Percentiles rank a stretch among this genome's conserved stretches.
phyloP scores from a whole-genome alignment of 2,797 vertebrate genomes.

The Acomys russatus region DNA sequence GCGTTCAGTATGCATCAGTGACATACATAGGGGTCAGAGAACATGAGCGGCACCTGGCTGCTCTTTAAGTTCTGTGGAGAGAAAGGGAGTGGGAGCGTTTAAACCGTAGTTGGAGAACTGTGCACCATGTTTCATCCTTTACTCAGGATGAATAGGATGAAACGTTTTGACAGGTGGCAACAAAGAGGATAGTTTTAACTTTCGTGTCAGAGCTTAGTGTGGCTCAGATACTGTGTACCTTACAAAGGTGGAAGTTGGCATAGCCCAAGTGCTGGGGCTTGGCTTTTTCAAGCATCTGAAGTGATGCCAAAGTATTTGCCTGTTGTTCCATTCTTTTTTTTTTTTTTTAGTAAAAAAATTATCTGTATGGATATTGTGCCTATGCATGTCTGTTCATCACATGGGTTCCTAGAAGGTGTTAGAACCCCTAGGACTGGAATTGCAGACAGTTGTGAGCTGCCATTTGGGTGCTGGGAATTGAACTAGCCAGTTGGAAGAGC shows the following conservation, averaged over 20 bases:
- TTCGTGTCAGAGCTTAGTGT: constrained; percentile 32
- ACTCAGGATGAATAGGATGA: constrained; percentile 22
- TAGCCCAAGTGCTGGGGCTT: not conserved
- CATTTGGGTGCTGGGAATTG: not conserved
- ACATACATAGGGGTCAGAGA: constrained; percentile 1
- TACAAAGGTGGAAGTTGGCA: not conserved
- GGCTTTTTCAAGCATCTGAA: not conserved
- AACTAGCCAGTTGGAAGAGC: not conserved
- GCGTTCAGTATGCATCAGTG: not conserved
- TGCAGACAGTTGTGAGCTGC: not conserved
- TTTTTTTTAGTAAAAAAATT: not conserved
- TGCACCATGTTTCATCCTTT: constrained; percentile 1
- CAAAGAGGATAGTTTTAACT: constrained; percentile 17
- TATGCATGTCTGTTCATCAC: not conserved
- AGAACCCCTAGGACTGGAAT: not conserved
- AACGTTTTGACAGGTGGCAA: not conserved
- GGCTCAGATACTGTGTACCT: not conserved
- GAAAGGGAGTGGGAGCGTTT: constrained; percentile 5
- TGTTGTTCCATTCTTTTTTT: not conserved
- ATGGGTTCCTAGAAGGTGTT: not conserved
- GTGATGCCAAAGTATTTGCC: not conserved
- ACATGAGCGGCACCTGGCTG: not conserved
- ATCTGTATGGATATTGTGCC: not conserved
- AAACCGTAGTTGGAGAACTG: not conserved
- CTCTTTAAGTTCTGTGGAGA: constrained; percentile 43